These are phyloP conservation scores for Gnatocerus cornutus DNA, from an alignment of 2,888 invertebrate species.

Conservation along the genomic window DNA sequence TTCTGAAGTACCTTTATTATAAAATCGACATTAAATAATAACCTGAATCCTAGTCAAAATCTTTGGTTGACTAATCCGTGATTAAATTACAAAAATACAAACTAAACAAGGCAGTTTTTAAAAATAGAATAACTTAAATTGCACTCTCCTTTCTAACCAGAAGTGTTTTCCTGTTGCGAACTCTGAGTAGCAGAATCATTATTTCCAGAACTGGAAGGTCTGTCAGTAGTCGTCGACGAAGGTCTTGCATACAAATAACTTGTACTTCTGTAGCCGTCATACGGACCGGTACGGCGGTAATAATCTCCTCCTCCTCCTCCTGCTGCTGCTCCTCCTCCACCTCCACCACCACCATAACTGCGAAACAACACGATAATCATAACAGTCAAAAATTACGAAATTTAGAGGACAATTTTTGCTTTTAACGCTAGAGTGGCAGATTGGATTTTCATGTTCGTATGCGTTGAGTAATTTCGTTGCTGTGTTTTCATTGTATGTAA, in stretches of 20 bases:
- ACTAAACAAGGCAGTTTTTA: slow-evolving; percentile 43
- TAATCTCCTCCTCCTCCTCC: slow-evolving; percentile 42
- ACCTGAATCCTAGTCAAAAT: slow-evolving; percentile 17
- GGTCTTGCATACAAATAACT: slow-evolving; percentile 75
- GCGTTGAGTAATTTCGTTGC: no score
- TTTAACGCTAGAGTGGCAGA: no score
- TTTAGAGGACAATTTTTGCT: no score
- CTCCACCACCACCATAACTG: slow-evolving; percentile 46
- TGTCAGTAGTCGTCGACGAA: slow-evolving; percentile 68
- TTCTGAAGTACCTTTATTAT: slow-evolving; percentile 12
- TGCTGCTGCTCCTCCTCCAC: no score
- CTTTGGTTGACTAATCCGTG: slow-evolving; percentile 29
- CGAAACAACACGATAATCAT: slow-evolving; percentile 17
- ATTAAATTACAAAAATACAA: slow-evolving; percentile 37
- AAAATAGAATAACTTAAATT: slow-evolving; percentile 28
- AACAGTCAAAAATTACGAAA: no score
- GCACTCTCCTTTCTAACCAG: slow-evolving; percentile 51
- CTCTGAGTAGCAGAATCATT: slow-evolving; percentile 68
- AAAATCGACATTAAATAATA: slow-evolving; percentile 9
- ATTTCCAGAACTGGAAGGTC: slow-evolving; percentile 62
- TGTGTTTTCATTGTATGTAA: no score
- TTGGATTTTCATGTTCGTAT: no score
- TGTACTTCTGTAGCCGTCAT: slow-evolving; percentile 69
- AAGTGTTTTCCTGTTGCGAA: slow-evolving; percentile 58
- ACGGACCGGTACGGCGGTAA: slow-evolving; percentile 62